Evolutionary conservation across 2,797 vertebrate genomes (phyloP), one percentile per base, ranked within the genome.

Genomic region (Melanogrammus aeglefinus): DNA sequence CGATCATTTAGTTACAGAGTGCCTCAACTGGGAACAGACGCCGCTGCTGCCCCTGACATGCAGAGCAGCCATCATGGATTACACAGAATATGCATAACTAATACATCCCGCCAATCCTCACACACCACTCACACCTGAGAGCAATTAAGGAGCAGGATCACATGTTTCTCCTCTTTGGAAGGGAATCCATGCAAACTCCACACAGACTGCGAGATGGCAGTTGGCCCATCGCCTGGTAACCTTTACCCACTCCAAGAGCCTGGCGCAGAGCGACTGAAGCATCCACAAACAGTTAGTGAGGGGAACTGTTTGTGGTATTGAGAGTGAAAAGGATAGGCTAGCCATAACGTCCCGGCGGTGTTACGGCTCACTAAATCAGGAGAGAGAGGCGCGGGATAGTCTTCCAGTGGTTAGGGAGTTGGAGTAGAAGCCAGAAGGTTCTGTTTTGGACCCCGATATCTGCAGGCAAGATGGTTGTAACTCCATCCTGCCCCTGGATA

Each of bases 161-260:
- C 57, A 66, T 66, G 21, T 66, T 66, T 66, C 57, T 24, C 10
- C n/a, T 24, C 57, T 66, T 66, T 66, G 57, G 57, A 24, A n/a
- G 57, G 57, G 57, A 66, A 66, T 66, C 57, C 57, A 24, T 66
- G 57, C 57, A 66, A 66, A 66, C 57, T 66, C n/a, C 57, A 66
- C 57, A 66, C 57, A 24, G 57, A 66, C 57, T 66, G 57, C 57
- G 24, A 66, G 57, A 66, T 9, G 57, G 57, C 57, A 9, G 57
- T 66, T 66, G 57, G 57, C 57, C n/a, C 57, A 10, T 66, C 21
- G 21, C 57, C 57, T 66, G 9, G 57, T 24, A 10, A 24, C 24
- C 57, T 10, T 24, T 66, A 9, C 21, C 57, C 57, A 66, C 57
- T 6, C 44, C 8, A 16, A 6, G 47, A 18, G 3, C n/a, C 57